Conservation (phyloP, 2,797 vertebrate species). For the Echiichthys vipera region DNA sequence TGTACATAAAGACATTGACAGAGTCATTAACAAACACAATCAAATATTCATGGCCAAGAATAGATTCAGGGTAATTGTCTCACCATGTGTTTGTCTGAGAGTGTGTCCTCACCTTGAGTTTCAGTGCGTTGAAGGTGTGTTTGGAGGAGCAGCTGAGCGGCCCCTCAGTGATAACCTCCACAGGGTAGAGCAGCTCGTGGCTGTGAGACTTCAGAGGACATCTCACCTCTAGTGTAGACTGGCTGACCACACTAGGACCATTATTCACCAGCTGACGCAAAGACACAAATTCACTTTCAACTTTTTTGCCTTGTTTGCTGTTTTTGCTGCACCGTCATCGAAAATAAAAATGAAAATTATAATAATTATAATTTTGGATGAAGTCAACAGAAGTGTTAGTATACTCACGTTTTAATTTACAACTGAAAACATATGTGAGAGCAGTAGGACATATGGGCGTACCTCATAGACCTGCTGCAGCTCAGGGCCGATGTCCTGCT, state of each 20-base stretch:
- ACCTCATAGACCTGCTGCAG: conserved; percentile 94
- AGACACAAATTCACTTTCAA: conserved; percentile 7
- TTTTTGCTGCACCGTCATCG: too few species aligned
- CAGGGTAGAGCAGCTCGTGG: conserved; percentile 87
- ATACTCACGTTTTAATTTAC: not conserved
- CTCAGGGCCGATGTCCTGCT: conserved; percentile 88
- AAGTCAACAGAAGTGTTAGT: not conserved
- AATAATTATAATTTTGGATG: not conserved
- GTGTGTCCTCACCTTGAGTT: conserved; percentile 84
- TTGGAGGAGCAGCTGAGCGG: conserved; percentile 87
- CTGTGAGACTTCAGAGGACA: conserved; percentile 86
- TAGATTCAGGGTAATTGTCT: not conserved
- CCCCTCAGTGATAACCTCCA: conserved; percentile 82
- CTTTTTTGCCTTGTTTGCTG: not conserved
- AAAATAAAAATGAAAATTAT: not conserved
- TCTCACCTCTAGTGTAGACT: conserved; percentile 84
- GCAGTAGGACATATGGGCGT: conserved; percentile 3
- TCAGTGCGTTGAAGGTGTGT: conserved; percentile 83
- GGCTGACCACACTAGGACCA: conserved; percentile 91
- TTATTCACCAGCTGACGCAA: conserved; percentile 91
- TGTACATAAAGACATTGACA: not conserved
- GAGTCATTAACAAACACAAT: conserved; percentile 21
- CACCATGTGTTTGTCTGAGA: not conserved
- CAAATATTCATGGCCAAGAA: conserved; percentile 4
- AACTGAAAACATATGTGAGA: not conserved